Percentiles rank a stretch among this genome's conserved stretches.
phyloP scores from a whole-genome alignment of 2,888 invertebrate species.

The Limnephilus lunatus region DNA sequence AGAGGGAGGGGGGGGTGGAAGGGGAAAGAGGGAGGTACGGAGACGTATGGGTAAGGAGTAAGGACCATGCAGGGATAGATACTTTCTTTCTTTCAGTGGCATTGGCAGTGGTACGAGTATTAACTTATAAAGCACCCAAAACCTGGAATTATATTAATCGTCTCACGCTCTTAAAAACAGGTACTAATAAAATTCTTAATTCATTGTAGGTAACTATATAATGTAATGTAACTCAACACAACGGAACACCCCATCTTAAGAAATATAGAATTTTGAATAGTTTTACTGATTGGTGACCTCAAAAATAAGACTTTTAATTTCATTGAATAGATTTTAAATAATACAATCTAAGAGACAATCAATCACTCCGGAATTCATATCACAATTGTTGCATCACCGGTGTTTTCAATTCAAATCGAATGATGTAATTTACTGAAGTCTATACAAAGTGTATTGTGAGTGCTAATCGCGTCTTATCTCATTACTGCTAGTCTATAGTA shows the following conservation, averaged over 20 bases:
- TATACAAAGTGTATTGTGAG: neutral
- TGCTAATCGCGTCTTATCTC: neutral
- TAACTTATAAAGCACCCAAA: no score
- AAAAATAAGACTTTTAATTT: neutral
- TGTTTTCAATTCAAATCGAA: neutral
- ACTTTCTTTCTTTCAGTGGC: no score
- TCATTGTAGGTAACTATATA: no score
- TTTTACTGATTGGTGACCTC: neutral
- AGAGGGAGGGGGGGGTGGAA: no score
- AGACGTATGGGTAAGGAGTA: no score
- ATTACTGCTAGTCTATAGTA: neutral
- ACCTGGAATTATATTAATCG: no score
- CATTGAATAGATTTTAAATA: neutral
- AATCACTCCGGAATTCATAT: neutral
- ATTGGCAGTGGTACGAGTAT: no score
- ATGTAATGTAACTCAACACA: no score
- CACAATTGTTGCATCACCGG: neutral
- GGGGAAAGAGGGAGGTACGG: no score
- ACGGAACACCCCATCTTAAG: neutral
- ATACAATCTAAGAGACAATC: neutral
- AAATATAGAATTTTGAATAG: neutral
- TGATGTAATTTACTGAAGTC: neutral
- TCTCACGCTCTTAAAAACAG: no score
- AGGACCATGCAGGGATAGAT: no score
- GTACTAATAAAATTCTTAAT: no score